phyloP scores from a whole-genome alignment of 2,797 vertebrate species.

The Pagetopsis macropterus region DNA sequence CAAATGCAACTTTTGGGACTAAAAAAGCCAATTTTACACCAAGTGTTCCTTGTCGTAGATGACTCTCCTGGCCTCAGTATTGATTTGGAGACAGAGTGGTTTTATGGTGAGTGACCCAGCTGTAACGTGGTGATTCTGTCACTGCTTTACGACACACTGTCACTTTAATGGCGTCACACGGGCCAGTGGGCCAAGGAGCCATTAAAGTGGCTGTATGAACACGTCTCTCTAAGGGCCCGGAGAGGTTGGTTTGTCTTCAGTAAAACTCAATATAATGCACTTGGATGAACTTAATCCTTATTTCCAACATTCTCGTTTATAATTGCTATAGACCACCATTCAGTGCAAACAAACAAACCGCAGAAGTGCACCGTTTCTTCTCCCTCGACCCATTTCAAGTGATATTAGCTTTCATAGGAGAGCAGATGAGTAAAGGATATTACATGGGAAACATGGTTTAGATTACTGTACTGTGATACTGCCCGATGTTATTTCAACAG shows the following conservation, averaged over 20 bases:
- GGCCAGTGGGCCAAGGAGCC: slow-evolving; percentile 54
- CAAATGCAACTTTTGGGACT: slow-evolving; percentile 26
- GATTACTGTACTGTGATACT: slow-evolving; percentile 35
- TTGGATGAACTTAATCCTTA: slow-evolving; percentile 21
- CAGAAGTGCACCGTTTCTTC: slow-evolving; percentile 9
- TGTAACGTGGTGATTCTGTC: slow-evolving; percentile 72
- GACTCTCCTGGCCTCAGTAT: slow-evolving; percentile 49
- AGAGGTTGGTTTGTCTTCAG: slow-evolving; percentile 24
- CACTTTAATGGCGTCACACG: slow-evolving; percentile 76
- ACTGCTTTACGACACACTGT: slow-evolving; percentile 68
- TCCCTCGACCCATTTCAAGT: slow-evolving; percentile 21
- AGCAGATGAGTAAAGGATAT: slow-evolving; percentile 30
- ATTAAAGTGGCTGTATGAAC: slow-evolving; percentile 52
- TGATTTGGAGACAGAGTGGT: slow-evolving; percentile 55
- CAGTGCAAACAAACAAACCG: slow-evolving; percentile 40
- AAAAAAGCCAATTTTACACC: slow-evolving; percentile 45
- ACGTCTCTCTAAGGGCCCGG: slow-evolving; percentile 43
- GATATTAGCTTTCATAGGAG: slow-evolving; percentile 37
- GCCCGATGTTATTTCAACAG: slow-evolving; percentile 51
- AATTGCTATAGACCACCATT: slow-evolving; percentile 32
- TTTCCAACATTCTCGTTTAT: slow-evolving; percentile 18
- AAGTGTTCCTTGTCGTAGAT: slow-evolving; percentile 27
- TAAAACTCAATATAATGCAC: slow-evolving; percentile 35
- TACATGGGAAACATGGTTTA: slow-evolving; percentile 29
- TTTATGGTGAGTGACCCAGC: slow-evolving; percentile 66